Base-by-base conservation (phyloP, 2,113 vertebrate genomes). In the Tenebrosternarchus preto region DNA sequence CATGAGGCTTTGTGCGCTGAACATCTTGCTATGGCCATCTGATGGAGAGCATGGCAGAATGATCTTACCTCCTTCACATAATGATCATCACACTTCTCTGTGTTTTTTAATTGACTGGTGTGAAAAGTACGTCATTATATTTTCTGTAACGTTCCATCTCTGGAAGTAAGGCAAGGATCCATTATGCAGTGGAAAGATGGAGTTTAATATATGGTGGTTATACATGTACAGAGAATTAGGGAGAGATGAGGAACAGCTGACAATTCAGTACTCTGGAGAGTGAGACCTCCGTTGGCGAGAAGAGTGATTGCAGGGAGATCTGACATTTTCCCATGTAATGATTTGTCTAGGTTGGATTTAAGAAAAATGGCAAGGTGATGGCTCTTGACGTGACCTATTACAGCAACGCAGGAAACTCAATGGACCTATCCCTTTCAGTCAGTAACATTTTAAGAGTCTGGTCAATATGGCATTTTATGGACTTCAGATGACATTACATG, bases 361-460 rank as follows among this genome's bases (percentile, higher is more conserved):
- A 94, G 89, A 94, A 92, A 85, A 93, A 92, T 0, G 98, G 98
- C 17, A 94, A 88, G 82, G 85, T 99, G 0, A 92, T 95, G 39
- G 95, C 96, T 22, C 85, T 99, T 82, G 95, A 98, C 11, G 93
- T 96, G 31, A 89, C 92, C 0, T 95, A 94, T 79, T 99, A 96
- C 90, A 87, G 90, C 80, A 99, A 99, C 3, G 90, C 84, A 0
- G 98, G 97, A 20, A 97, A 97, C 89, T 95, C 94, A 17, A 1
- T 81, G 83, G 98, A 99, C 75, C 95, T 99, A 3, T 98, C 98
- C 70, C 66, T 87, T 0, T 82, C 92, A 7, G 98, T 99, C 90
- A 93, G 96, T 93, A 71, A 57, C 36, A 43, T 53, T 46, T 59
- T 53, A 24, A n/a, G 25, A 46, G 6, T 67, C 17, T 24, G 0